Base-by-base conservation (phyloP, 2,797 vertebrate genomes). In the Danio choprae region DNA sequence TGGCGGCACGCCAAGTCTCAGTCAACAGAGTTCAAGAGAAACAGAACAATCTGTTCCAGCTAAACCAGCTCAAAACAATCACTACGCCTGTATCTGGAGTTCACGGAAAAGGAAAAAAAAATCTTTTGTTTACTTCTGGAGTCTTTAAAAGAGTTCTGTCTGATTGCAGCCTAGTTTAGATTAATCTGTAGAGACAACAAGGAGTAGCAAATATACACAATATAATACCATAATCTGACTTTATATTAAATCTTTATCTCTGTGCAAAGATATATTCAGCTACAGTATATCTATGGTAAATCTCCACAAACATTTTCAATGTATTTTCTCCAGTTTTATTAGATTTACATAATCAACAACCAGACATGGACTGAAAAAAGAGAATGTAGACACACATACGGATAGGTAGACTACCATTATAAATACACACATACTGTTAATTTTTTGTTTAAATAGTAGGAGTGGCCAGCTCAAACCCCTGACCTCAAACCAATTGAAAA, bases 41-140 rank as follows among this genome's bases (percentile, higher is more conserved):
- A 86, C 48, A 68, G 89, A 83, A 89, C 89, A 88, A 18, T 77
- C 63, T 87, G 90, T 92, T 77, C 88, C 81, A 62, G 55, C 38
- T 70, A 50, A 36, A 8, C 18, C 53, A 51, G 13, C 38, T 22
- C 51, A 43, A 50, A 84, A 38, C 69, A 74, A 5, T 38, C 41
- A 18, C 51, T 16, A 22, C 3, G 1, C 51, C 18, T 18, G 15
- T 12, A 9, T 18, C 16, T 41, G 40, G 22, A 15, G 9, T 3
- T 12, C 0, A 5, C 22, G 12, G n/a, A 7, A 58, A 5, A 22
- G n/a, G n/a, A 72, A 51, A 71, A 8, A n/a, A 53, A 53, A 38
- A 7, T 1, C 2, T 6, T 68, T 51, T 50, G 46, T 36, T 68
- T 29, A 51, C 15, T 51, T 59, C n/a, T 36, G 36, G 9, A 68